Base-by-base conservation (phyloP, 1,140 invertebrate species). In the Nephotettix cincticeps region DNA sequence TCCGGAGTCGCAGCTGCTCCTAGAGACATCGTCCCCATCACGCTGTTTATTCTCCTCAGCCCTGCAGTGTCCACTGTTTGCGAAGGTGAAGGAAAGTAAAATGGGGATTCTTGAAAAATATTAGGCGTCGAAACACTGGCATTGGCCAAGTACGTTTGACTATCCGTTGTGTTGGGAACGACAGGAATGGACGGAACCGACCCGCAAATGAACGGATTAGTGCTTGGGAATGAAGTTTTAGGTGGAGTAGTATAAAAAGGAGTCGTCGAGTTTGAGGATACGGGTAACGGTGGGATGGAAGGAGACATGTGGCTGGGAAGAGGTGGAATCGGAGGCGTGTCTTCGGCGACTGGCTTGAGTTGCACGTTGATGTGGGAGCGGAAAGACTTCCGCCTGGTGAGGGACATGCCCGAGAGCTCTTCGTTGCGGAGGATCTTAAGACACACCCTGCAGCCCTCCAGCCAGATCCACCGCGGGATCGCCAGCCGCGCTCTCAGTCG, bases 281-380 rank as follows among this genome's bases (percentile, higher is more conserved):
- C 27, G 17, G 0, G 25, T 25, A 14, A 25, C 21, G 19, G 67
- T 19, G 25, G 25, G 28, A 56, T 29, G 45, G 54, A 1, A 27
- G 47, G 1, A 23, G 25, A 1, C 36, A n/a, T 4, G 32, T n/a
- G 17, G 25, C n/a, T 23, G 43, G 58, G 58, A 1, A 65, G 58
- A 19, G 69, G 69, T 19, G 69, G 69, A 17, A 65, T 51, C 19
- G 58, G 58, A 14, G 69, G 40, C 13, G 69, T 3, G 27, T 68
- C 66, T 30, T 36, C 32, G 1, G 19, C 0, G 9, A 29, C 32
- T 19, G 73, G 63, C 36, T 69, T 72, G 25, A 78, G 56, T 19
- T 72, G 74, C 17, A 78, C 69, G 40, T 75, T 73, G 13, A 78
- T 68, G 28, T 77, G 76, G 13, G 77, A 78, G 14, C 75, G 71